A percentile compares a stretch with the other conserved stretches of the same genome.
These are phyloP conservation scores for Alosa sapidissima DNA, from an alignment of 2,797 vertebrate species.

Conservation along the genomic window DNA sequence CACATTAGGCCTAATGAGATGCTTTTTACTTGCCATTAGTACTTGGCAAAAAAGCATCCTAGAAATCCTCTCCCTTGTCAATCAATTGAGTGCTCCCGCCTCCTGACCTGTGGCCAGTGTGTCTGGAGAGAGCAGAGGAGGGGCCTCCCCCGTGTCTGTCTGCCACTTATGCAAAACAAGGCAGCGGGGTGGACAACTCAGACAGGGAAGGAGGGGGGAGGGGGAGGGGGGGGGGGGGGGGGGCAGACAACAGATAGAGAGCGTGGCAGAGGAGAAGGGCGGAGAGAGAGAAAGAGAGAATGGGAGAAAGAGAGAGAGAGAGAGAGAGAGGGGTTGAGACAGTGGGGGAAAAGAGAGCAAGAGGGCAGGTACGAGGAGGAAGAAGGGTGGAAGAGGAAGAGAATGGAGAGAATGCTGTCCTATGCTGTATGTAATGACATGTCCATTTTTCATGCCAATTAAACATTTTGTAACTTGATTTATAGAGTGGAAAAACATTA, in stretches of 20 bases:
- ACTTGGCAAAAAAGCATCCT: background rate
- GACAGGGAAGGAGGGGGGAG: background rate
- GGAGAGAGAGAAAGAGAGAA: slow-evolving; percentile 5
- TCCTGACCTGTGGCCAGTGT: slow-evolving; percentile 54
- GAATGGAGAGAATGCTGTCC: slow-evolving; percentile 44
- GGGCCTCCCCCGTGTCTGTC: slow-evolving; percentile 70
- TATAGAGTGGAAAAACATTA: too few species aligned
- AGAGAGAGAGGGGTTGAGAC: background rate
- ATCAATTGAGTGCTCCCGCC: slow-evolving; percentile 52
- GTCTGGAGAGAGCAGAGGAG: slow-evolving; percentile 64
- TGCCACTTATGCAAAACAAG: slow-evolving; percentile 74
- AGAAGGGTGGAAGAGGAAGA: background rate
- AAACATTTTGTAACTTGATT: too few species aligned
- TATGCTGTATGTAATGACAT: background rate
- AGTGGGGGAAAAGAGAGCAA: background rate
- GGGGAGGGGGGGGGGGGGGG: background rate
- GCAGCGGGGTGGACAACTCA: slow-evolving; percentile 40
- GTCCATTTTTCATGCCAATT: too few species aligned
- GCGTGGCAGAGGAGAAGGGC: background rate
- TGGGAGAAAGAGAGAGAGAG: background rate
- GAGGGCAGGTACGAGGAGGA: background rate
- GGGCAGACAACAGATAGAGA: slow-evolving; percentile 24
- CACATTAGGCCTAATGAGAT: background rate
- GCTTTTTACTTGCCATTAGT: background rate
- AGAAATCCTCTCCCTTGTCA: slow-evolving; percentile 44